Base-by-base conservation (phyloP, 2,113 vertebrate genomes). In the Casuarius casuarius region DNA sequence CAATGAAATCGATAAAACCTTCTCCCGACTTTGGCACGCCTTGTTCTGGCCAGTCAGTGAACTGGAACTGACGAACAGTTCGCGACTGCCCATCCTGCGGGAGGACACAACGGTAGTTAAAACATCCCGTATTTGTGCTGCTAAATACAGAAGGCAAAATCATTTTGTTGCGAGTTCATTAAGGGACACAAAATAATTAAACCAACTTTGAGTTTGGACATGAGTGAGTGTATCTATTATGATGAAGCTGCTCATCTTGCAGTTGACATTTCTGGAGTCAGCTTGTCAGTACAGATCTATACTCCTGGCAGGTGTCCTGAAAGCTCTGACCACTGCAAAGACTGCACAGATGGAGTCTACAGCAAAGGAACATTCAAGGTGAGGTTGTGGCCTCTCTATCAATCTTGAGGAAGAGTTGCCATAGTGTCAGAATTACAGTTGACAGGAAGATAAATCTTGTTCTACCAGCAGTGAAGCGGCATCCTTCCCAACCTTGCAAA, bases 61-160 rank as follows among this genome's bases (percentile, higher is more conserved):
- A 99, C 98, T 99, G 99, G 98, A 99, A 99, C 98, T 99, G 99
- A 17, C 99, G 98, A 12, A 99, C 99, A 1, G 99, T 99, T 63
- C 99, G 98, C 16, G 99, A 99, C 96, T 99, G 99, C 22, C 99
- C 99, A 0, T 99, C 99, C 99, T 99, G 97, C 49, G 14, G 73
- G n/a, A 66, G 38, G 52, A 3, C 83, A 21, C 1, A 44, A 52
- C 0, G 7, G 5, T 0, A 18, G 4, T n/a, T 33, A 23, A 29
- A 49, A 9, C 70, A 14, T 2, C 23, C 71, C 13, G 3, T 6
- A 3, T 1, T 10, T 7, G 10, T 8, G 48, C 26, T 12, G 7
- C 10, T 10, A 5, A 63, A 16, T 2, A 31, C 10, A 31, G 23
- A 33, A 38, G 38, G 23, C 9, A 33, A 40, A 68, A 25, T 9